phyloP scores from a whole-genome alignment of 2,888 invertebrate genomes.

The Catocala nupta region DNA sequence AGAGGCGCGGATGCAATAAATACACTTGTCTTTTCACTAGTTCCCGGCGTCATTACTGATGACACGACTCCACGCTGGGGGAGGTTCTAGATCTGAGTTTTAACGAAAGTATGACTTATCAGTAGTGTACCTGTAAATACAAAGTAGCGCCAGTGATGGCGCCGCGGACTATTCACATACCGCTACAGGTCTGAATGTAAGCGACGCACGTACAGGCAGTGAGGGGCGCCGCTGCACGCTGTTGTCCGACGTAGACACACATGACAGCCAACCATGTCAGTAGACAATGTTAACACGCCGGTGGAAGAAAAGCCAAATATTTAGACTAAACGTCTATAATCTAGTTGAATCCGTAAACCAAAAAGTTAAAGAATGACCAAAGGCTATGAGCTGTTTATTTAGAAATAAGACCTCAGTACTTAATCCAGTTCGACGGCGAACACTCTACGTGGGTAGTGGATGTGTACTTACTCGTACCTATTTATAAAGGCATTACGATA shows the following conservation, averaged over 20 bases:
- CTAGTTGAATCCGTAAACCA: slow-evolving; percentile 72
- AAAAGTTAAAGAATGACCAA: slow-evolving; percentile 80
- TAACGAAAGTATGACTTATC: slow-evolving; percentile 25
- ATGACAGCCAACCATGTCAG: slow-evolving; percentile 49
- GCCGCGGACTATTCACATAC: slow-evolving; percentile 31
- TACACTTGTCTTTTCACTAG: slow-evolving; percentile 23
- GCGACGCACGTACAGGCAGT: slow-evolving; percentile 1
- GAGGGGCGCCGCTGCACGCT: no score
- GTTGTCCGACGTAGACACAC: slow-evolving; percentile 34
- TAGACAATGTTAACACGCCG: slow-evolving; percentile 38
- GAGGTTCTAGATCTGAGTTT: slow-evolving; percentile 48
- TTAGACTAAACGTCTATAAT: slow-evolving; percentile 63
- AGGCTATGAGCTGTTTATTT: slow-evolving; percentile 81
- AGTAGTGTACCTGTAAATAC: slow-evolving; percentile 28
- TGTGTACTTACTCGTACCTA: slow-evolving; percentile 37
- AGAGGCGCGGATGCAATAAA: slow-evolving; percentile 92
- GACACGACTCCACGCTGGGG: slow-evolving; percentile 20
- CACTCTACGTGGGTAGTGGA: slow-evolving; percentile 41
- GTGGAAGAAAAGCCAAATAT: slow-evolving; percentile 72
- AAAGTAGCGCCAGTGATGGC: slow-evolving; percentile 43
- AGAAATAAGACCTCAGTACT: slow-evolving; percentile 58
- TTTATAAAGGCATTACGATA: slow-evolving; percentile 49
- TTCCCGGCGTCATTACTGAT: slow-evolving; percentile 43
- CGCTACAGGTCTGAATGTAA: slow-evolving; percentile 44
- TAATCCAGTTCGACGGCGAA: slow-evolving; percentile 38